Percentiles rank a stretch among this genome's conserved stretches.
These are phyloP conservation scores for Staurois parvus DNA, from an alignment of 2,797 vertebrate species.

Conservation along the genomic window DNA sequence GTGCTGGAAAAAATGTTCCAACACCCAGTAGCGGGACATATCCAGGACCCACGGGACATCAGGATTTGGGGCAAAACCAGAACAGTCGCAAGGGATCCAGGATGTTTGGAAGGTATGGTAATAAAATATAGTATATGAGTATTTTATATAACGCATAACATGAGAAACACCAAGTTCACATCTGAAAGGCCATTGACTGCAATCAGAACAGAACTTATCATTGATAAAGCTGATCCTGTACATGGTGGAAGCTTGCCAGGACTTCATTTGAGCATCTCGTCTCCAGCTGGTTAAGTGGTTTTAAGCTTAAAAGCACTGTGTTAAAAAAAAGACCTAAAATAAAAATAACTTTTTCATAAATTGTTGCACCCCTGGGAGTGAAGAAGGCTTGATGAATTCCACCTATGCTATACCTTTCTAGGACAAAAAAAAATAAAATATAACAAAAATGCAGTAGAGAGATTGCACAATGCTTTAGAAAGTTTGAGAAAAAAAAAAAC, in stretches of 20 bases:
- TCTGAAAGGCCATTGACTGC: neutral
- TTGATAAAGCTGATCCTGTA: neutral
- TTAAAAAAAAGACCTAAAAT: neutral
- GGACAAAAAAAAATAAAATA: neutral
- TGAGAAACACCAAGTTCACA: neutral
- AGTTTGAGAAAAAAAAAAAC: neutral
- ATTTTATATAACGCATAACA: too few species aligned
- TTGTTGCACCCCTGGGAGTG: neutral
- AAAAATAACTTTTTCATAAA: constrained; percentile 2
- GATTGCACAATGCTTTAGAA: neutral
- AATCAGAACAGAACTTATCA: neutral
- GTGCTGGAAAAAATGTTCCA: too few species aligned
- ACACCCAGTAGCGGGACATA: too few species aligned
- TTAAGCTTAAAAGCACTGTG: neutral
- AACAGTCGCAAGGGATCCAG: too few species aligned
- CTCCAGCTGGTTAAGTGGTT: constrained; percentile 15
- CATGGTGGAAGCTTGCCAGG: neutral
- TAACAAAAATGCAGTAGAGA: neutral
- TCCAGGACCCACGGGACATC: too few species aligned
- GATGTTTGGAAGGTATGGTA: too few species aligned
- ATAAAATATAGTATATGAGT: too few species aligned
- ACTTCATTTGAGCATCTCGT: neutral
- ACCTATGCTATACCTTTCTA: neutral
- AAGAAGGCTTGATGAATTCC: neutral
- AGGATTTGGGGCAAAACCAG: too few species aligned